A percentile compares a stretch with the other conserved stretches of the same genome.
Conservation (phyloP, 2,113 vertebrate genomes). For the Cercopithecus mona region DNA sequence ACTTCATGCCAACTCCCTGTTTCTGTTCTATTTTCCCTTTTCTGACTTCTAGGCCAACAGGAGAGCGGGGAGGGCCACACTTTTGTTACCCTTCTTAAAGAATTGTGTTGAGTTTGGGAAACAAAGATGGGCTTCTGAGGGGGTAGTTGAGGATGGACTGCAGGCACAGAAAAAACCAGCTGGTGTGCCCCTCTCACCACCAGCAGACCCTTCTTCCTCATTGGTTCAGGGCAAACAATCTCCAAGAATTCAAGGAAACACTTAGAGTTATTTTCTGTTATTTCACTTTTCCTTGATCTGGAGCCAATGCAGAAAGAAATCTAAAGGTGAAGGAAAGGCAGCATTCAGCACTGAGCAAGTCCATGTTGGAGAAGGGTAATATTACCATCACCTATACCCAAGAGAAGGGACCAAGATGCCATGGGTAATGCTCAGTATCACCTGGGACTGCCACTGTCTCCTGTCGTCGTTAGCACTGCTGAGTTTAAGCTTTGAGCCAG, state of each 20-base stretch:
- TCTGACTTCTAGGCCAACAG: not conserved
- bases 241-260: not conserved
- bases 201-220: not conserved
- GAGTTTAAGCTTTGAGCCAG: slow-evolving; percentile 13
- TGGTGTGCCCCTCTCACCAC: not conserved
- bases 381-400: not conserved
- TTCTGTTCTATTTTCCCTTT: not conserved
- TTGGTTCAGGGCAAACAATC: not conserved
- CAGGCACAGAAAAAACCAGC: not conserved
- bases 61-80: not conserved
- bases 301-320: not conserved
- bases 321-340: not conserved
- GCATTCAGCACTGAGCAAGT: slow-evolving; percentile 12
- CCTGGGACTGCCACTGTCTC: not conserved
- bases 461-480: not conserved
- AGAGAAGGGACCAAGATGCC: not conserved
- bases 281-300: not conserved
- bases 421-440: not conserved
- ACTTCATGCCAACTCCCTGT: not conserved
- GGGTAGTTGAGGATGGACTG: not conserved
- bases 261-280: not conserved
- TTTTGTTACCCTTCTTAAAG: not conserved
- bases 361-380: not conserved
- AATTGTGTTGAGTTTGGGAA: not conserved
- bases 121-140: not conserved